Evolutionary conservation across 2,113 vertebrate genomes (phyloP).

Genomic region (Anolis carolinensis): DNA sequence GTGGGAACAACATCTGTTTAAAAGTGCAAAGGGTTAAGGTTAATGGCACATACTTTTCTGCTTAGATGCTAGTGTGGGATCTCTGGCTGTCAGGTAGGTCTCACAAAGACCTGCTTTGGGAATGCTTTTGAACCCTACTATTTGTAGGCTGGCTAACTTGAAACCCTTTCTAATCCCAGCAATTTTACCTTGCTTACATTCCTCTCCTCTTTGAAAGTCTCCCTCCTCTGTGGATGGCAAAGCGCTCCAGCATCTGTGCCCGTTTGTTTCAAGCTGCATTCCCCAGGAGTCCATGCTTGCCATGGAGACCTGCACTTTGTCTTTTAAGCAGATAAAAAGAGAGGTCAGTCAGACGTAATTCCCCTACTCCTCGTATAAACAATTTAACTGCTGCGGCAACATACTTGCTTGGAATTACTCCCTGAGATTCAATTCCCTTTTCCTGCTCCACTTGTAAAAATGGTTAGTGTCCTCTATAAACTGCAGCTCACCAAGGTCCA

Average conservation of each 20-base stretch:
- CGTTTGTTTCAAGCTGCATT: constrained; percentile 68
- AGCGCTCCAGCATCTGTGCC: constrained; percentile 59
- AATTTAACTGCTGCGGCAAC: constrained; percentile 80
- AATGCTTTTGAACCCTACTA: constrained; percentile 43
- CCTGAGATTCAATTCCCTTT: constrained; percentile 85
- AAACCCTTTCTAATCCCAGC: constrained; percentile 60
- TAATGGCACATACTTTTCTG: constrained; percentile 7
- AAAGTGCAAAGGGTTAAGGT: constrained; percentile 41
- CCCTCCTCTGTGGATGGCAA: constrained; percentile 53
- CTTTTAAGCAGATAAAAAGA: constrained; percentile 85
- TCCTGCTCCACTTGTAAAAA: constrained; percentile 86
- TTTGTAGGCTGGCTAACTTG: constrained; percentile 32
- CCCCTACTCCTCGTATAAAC: constrained; percentile 82
- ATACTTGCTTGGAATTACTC: constrained; percentile 83
- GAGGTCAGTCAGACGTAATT: constrained; percentile 84
- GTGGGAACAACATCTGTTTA: constrained; percentile 29
- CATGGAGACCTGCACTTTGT: constrained; percentile 80
- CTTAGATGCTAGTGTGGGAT: background rate
- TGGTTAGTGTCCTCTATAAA: constrained; percentile 84
- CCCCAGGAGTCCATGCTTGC: constrained; percentile 69
- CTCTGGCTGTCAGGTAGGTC: constrained; percentile 29
- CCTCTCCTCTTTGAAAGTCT: constrained; percentile 62
- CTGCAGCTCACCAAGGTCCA: constrained; percentile 79
- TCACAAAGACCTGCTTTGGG: constrained; percentile 11
- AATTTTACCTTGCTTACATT: constrained; percentile 66